Percentiles rank a stretch among this genome's conserved stretches.
These are phyloP conservation scores for Pherbina coryleti DNA, from an alignment of 2,888 invertebrate genomes.

Conservation along the genomic window DNA sequence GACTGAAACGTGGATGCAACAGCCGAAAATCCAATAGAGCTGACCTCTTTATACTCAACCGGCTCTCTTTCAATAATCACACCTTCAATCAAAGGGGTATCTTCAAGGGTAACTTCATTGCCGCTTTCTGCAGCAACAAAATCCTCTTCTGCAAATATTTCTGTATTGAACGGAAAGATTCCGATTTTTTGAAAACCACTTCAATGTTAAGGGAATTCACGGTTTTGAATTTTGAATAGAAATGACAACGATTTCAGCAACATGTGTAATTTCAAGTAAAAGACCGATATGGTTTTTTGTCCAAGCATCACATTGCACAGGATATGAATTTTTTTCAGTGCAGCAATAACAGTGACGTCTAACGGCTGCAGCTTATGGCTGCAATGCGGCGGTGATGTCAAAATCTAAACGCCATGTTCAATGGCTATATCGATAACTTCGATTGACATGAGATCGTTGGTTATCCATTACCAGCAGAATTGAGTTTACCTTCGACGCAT, in stretches of 20 bases:
- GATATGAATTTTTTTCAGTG: no score
- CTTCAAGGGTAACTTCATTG: not conserved
- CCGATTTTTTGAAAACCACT: not conserved
- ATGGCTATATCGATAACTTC: no score
- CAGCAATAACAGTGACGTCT: no score
- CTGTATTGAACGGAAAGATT: not conserved
- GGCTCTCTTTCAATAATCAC: not conserved
- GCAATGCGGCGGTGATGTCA: no score
- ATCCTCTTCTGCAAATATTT: not conserved
- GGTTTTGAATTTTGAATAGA: not conserved
- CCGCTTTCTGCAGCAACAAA: not conserved
- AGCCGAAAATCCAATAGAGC: not conserved
- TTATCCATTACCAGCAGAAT: no score
- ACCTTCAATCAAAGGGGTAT: not conserved
- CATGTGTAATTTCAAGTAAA: not conserved
- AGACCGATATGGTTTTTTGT: not conserved
- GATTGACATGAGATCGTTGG: no score
- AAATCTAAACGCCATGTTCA: no score
- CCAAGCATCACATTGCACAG: no score
- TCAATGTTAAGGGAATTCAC: not conserved
- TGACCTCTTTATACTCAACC: not conserved
- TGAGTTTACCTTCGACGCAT: no score
- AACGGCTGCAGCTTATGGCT: no score
- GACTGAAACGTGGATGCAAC: constrained; percentile 1
- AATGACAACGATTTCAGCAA: not conserved